Base-by-base conservation (phyloP, 2,113 vertebrate species). In the Apeltes quadracus region DNA sequence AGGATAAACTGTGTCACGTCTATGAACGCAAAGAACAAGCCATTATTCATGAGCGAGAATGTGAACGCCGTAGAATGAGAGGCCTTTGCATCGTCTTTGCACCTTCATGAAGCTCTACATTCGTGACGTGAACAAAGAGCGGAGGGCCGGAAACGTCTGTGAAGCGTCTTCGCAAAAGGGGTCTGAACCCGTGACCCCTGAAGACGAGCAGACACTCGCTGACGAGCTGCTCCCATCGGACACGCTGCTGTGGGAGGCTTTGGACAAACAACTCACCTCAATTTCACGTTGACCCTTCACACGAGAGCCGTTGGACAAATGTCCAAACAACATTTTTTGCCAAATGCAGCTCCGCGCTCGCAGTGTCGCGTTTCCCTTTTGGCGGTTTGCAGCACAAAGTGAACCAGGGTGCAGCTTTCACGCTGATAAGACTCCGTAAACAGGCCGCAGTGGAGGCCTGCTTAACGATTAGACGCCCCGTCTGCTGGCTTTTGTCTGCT, bases 371-470 rank as follows among this genome's bases (percentile, higher is more conserved):
- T 62, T 63, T 51, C 59, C n/a, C 79, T 57, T 69, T 44, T 14
- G 25, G 32, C 59, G 76, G 75, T 75, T 75, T 50, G 71, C 68
- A 63, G 44, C 69, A 51, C 18, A 64, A 43, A 6, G 0, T 61
- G 14, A 29, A 59, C 22, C 1, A 48, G 34, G 48, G 58, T 61
- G 25, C 48, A 54, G 27, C 18, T 61, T 18, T 55, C 13, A 69
- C 34, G 2, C 61, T 48, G 65, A 75, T 61, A 84, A 76, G 63
- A 66, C 25, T 27, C 70, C 18, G 62, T 73, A 65, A 82, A 62
- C 56, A 32, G 25, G 12, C 61, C 59, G 22, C 29, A 23, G 3
- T 18, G 18, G 76, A 73, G 22, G 6, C 14, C 3, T n/a, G 23
- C 32, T 68, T 72, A 3, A 69, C 29, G 59, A 43, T 0, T 27